Conservation (phyloP, 2,797 vertebrate genomes). For the Spheniscus humboldti region DNA sequence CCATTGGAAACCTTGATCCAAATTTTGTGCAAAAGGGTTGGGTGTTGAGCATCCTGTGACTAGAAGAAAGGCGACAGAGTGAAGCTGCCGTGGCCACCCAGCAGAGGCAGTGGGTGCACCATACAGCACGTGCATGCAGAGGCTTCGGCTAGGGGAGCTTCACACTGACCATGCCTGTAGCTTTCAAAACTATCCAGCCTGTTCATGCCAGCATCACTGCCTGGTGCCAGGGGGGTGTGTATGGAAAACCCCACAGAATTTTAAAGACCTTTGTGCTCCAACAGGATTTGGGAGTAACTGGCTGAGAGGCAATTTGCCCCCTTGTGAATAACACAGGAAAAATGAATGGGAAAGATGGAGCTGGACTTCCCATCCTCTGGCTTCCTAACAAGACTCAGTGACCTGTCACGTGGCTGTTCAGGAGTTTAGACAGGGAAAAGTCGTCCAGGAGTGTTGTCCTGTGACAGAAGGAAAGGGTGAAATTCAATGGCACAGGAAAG, state of each 20-base stretch:
- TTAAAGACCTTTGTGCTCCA: background rate
- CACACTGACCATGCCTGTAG: accelerated
- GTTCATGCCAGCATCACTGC: background rate
- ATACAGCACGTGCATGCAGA: accelerated
- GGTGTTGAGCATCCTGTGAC: background rate
- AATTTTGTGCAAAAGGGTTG: background rate
- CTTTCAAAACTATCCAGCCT: background rate
- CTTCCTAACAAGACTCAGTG: background rate
- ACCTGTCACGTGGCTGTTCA: background rate
- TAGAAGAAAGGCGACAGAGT: background rate
- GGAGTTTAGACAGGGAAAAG: background rate
- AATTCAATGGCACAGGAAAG: background rate
- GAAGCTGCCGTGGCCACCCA: background rate
- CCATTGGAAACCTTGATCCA: background rate
- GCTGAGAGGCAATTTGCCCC: background rate
- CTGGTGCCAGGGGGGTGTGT: background rate
- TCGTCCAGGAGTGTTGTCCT: background rate
- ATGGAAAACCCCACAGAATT: accelerated
- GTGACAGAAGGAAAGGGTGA: background rate
- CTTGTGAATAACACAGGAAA: background rate
- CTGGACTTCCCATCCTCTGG: background rate
- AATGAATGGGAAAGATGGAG: background rate
- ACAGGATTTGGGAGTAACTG: background rate
- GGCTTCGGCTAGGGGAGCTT: background rate
- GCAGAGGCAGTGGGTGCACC: background rate